phyloP scores from a whole-genome alignment of 1,140 invertebrate genomes.

The Zaprionus inermis region DNA sequence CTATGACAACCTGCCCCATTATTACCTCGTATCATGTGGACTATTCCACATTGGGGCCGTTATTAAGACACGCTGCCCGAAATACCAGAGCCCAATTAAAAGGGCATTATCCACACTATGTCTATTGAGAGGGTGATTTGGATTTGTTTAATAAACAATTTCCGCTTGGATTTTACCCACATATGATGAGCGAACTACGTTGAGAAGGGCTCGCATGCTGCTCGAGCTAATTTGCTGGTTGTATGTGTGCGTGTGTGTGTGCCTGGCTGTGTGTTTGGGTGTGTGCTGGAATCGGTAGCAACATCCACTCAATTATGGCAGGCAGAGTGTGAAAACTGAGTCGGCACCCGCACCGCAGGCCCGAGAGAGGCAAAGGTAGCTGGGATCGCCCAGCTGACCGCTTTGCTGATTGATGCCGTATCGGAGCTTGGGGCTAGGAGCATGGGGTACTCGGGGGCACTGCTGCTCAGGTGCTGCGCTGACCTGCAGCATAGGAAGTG shows the following conservation, averaged over 20 bases:
- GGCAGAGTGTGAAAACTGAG: constrained; percentile 63
- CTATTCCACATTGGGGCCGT: constrained; percentile 14
- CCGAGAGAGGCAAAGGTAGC: constrained; percentile 4
- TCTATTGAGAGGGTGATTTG: constrained; percentile 19
- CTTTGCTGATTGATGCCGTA: constrained; percentile 34
- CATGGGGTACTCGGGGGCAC: constrained; percentile 13
- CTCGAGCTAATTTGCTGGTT: constrained; percentile 48
- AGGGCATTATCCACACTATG: constrained; percentile 59
- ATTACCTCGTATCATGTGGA: constrained; percentile 22
- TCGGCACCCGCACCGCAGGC: constrained; percentile 36
- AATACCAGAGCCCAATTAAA: constrained; percentile 70
- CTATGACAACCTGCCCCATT: background rate
- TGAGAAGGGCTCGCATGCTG: constrained; percentile 24
- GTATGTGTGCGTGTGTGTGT: constrained; percentile 5
- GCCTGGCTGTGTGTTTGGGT: constrained; percentile 8
- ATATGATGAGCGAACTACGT: background rate
- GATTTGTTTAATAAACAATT: constrained; percentile 79
- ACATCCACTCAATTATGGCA: constrained; percentile 56
- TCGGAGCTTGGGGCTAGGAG: background rate
- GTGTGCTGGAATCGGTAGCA: background rate
- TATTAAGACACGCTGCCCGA: constrained; percentile 49
- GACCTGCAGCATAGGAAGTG: constrained; percentile 50
- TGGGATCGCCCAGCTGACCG: constrained; percentile 6
- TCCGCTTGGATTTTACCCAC: constrained; percentile 65
- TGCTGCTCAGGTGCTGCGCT: constrained; percentile 37